Evolutionary conservation across 2,113 vertebrate genomes (phyloP).

Genomic region (Coreoperca whiteheadi): DNA sequence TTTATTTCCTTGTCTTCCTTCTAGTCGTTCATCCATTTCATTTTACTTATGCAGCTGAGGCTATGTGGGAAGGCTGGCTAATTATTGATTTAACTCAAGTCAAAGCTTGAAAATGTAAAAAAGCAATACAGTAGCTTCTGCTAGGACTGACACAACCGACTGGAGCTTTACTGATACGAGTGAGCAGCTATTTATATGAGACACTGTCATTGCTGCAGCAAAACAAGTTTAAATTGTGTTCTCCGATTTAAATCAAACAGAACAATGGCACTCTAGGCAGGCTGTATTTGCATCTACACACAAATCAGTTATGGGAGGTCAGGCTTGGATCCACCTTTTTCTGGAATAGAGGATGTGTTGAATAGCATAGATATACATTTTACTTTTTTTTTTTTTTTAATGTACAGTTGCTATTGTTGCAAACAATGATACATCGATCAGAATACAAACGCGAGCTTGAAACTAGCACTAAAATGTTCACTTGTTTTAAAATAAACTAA

Average conservation of each 20-base stretch:
- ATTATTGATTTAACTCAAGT: conserved; percentile 28
- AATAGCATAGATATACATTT: too few species aligned
- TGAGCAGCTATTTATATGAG: conserved; percentile 32
- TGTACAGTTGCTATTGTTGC: neutral
- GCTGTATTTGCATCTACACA: neutral
- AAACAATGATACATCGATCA: neutral
- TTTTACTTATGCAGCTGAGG: conserved; percentile 40
- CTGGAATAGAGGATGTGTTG: neutral
- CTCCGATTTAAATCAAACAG: neutral
- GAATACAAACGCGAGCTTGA: neutral
- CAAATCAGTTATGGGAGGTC: neutral
- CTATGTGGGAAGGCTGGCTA: conserved; percentile 19
- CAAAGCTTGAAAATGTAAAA: conserved; percentile 18
- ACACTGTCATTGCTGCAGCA: conserved; percentile 20
- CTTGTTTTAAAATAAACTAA: neutral
- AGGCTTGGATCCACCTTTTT: too few species aligned
- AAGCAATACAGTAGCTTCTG: neutral
- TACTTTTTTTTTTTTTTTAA: too few species aligned
- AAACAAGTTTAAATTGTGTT: conserved; percentile 8
- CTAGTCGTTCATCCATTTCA: conserved; percentile 22
- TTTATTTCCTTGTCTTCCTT: conserved; percentile 21
- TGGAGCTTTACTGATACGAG: neutral
- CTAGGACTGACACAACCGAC: neutral
- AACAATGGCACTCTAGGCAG: neutral
- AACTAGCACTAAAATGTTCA: neutral